Conservation (phyloP, 2,113 vertebrate genomes). For the Brachypodius melanocephalos region DNA sequence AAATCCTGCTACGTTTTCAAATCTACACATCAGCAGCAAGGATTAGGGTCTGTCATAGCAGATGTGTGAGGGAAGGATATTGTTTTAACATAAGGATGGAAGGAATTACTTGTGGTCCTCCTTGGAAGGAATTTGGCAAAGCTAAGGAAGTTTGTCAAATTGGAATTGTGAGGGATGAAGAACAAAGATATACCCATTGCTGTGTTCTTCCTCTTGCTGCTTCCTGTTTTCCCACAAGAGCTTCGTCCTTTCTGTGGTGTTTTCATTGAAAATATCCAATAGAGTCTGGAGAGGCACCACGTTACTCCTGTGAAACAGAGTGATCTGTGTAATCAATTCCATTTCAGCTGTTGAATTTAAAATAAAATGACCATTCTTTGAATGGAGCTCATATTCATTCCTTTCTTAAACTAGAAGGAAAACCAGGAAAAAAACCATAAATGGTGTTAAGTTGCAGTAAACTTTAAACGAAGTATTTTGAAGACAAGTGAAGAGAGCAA, state of each 20-base stretch:
- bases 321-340: background rate
- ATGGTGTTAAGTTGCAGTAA: background rate
- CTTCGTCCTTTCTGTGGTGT: background rate
- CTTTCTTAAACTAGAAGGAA: background rate
- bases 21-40: background rate
- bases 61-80: background rate
- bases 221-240: background rate
- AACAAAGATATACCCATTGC: background rate
- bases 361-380: background rate
- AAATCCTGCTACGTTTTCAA: background rate
- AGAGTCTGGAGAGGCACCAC: background rate
- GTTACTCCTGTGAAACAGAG: background rate
- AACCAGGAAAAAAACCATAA: background rate
- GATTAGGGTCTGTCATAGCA: background rate
- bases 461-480: background rate
- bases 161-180: background rate
- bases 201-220: background rate
- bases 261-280: background rate
- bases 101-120: background rate
- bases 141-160: background rate
- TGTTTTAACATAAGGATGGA: background rate
- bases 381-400: background rate
- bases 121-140: constrained; percentile 12
- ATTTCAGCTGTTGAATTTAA: background rate
- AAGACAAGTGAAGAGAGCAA: background rate